Evolutionary conservation across 2,113 vertebrate genomes (phyloP), one percentile per base, ranked within the genome.

Genomic region (Hemiscyllium ocellatum): DNA sequence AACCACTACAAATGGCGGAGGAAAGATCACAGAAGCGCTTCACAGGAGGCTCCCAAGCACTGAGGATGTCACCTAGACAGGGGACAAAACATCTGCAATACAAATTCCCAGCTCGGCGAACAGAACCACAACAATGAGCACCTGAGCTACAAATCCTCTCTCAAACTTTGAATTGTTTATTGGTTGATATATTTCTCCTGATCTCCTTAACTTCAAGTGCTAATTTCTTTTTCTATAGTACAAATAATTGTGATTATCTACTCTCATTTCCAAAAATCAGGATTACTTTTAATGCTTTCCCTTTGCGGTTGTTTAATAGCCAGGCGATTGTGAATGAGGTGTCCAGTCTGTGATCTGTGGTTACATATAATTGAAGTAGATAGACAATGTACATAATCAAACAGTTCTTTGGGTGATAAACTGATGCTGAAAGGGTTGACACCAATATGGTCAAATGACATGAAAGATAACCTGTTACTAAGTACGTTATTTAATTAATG

Each of bases 401-500:
- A 76, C 72, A 4, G n/a, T 80, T 80, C 33, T 80, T 15, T 80
- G 76, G 10, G 0, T 78, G n/a, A 83, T 42, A 83, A n/a, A 83
- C 42, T 42, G 56, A 61, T 80, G 72, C 15, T 3, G 12, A 26
- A 52, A 50, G 69, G 24, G 69, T 52, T 95, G 42, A 52, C 52
- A 26, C 89, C 26, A 33, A 47, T 95, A 50, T 76, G 26, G 42
- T 95, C 47, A 72, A 52, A 29, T 47, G 47, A 17, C 80, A 78
- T 66, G 83, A 72, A 96, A 52, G 22, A 69, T 68, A 56, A 47
- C 52, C 72, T 33, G 65, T 85, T 95, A 70, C 17, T 65, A 95
- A 83, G 47, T 69, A 19, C 50, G n/a, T 52, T 69, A 66, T 96
- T 0, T 96, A 96, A 96, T 96, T 96, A 42, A 96, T 97, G 66